Base-by-base conservation (phyloP, 2,888 invertebrate genomes). In the Xylota segnis region DNA sequence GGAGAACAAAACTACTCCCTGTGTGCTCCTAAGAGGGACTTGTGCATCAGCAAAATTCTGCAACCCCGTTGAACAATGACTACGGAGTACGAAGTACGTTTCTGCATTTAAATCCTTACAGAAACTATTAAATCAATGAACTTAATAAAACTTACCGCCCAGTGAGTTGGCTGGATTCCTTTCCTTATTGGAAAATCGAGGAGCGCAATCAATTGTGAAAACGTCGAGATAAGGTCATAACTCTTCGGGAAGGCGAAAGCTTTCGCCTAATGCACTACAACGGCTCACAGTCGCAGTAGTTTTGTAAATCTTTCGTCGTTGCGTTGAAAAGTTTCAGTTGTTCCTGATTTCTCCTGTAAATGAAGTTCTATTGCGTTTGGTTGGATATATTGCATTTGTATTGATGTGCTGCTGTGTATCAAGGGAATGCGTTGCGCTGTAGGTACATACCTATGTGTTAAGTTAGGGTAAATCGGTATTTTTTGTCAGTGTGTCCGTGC, bases 61-160 rank as follows among this genome's bases (percentile, higher is more conserved):
- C 59, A 71, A 65, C 23, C 65, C 23, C 65, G 34, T 72, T 54
- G 77, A 71, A 72, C 81, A 84, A 66, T 61, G 66, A 66, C 43
- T 47, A 56, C 47, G 47, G 52, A 16, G 27, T 56, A 40, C 61
- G 43, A 61, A 74, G 56, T 75, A 76, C 74, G 37, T 75, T 75
- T 81, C 58, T 76, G 72, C 82, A 86, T 86, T 86, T 86, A 82
- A 86, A 86, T 86, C 76, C 82, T 86, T 63, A n/a, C 68, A 82
- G 72, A 81, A 81, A 86, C 68, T 81, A 81, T 86, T 86, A 86
- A 86, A 86, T 86, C 86, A 86, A 86, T 86, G 82, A 86, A 86
- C 82, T 86, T 86, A 86, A 86, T 86, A 86, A 86, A 86, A 86
- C 76, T 86, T 86, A 82, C 86, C 86, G 81, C 86, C 86, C 86